phyloP scores from a whole-genome alignment of 2,113 vertebrate species.

The Bubo scandiacus region DNA sequence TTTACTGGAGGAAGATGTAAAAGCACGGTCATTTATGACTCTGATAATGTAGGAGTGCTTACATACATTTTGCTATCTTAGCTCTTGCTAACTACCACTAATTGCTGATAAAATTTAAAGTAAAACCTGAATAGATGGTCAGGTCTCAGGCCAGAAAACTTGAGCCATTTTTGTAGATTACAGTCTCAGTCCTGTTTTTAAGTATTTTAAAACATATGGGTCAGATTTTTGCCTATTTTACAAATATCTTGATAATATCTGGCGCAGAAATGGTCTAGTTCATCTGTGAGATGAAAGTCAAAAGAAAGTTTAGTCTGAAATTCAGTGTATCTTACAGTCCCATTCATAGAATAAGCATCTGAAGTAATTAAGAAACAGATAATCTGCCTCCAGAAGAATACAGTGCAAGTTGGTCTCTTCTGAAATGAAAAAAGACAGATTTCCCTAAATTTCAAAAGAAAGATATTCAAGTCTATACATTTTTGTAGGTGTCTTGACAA shows the following conservation, averaged over 20 bases:
- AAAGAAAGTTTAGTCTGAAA: slow-evolving; percentile 1
- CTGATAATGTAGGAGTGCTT: neutral
- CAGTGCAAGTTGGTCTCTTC: slow-evolving; percentile 43
- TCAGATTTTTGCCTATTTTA: neutral
- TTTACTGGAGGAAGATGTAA: neutral
- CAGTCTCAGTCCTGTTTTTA: neutral
- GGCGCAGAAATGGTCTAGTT: neutral
- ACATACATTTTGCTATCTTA: neutral
- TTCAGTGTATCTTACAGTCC: neutral
- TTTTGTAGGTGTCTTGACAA: slow-evolving; percentile 40
- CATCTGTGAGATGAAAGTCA: neutral
- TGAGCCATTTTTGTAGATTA: neutral
- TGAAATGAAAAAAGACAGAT: slow-evolving; percentile 56
- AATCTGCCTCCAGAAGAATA: neutral
- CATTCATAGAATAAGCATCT: slow-evolving; percentile 13
- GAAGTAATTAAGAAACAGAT: slow-evolving; percentile 39
- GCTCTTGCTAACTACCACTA: neutral
- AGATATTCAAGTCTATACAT: neutral
- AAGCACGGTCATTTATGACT: neutral
- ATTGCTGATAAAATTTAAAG: neutral
- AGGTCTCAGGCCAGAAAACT: neutral
- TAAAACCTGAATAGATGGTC: neutral
- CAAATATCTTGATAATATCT: neutral
- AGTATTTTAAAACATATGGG: neutral
- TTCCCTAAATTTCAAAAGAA: slow-evolving; percentile 56